Base-by-base conservation (phyloP, 1,140 invertebrate species). In the Drosophila takahashii region DNA sequence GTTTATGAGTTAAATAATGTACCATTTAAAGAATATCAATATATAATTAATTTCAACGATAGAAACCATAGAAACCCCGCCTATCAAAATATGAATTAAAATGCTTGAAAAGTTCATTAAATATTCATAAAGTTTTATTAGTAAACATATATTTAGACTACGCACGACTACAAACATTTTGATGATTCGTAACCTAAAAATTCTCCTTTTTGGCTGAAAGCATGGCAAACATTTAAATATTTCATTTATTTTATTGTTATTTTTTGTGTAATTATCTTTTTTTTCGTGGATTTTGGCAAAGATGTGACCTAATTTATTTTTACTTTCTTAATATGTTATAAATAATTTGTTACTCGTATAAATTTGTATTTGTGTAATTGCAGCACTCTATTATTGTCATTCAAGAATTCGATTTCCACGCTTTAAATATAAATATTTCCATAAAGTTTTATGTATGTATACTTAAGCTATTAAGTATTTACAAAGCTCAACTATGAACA, bases 391-490 rank as follows among this genome's bases (percentile, higher is more conserved):
- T 53, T 65, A 62, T 56, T 78, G 67, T 56, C 60, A 22, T 87
- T 53, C 29, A 76, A 77, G 73, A 77, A 66, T 75, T 57, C 41
- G 59, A 70, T 81, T 77, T 77, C 59, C 77, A 77, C 74, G 60
- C 67, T 67, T 62, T 76, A 75, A 69, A 71, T 81, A 54, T 51
- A 27, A 67, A 48, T 79, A 52, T 45, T 54, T 51, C 36, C 27
- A 66, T 53, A 53, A 57, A 78, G 72, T 39, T 79, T 58, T 74
- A 67, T 64, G 67, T 84, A 80, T 73, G 73, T 69, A 87, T 87
- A 84, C 84, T 89, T 89, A 89, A 90, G 47, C 84, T 89, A 89
- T 89, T 89, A 89, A 89, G 84, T 89, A 89, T 89, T 84, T 89
- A 89, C 84, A 90, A 89, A 89, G 85, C 77, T 84, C 84, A 89